phyloP scores from a whole-genome alignment of 2,113 vertebrate species.

The Pterocles orientalis region DNA sequence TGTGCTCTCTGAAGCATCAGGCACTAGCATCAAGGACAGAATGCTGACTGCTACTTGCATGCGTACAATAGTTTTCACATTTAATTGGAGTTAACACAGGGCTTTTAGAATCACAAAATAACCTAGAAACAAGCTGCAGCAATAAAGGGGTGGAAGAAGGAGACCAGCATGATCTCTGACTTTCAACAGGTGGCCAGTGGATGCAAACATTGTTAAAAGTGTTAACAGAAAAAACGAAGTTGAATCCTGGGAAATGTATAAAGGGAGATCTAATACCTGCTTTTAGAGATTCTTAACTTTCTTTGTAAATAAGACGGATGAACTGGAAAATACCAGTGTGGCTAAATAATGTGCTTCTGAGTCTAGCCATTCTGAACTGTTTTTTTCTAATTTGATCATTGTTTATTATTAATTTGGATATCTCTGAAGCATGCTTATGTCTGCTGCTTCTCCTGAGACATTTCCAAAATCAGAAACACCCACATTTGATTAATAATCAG shows the following conservation, averaged over 20 bases:
- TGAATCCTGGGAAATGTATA: neutral
- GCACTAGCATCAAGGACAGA: neutral
- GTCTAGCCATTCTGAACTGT: neutral
- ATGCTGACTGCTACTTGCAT: accelerated
- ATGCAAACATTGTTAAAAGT: neutral
- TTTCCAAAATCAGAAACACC: neutral
- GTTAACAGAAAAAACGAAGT: neutral
- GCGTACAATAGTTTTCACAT: neutral
- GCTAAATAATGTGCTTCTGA: neutral
- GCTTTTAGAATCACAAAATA: neutral
- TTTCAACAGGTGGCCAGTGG: neutral
- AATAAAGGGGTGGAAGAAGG: neutral
- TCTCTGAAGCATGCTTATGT: neutral
- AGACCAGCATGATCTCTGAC: accelerated
- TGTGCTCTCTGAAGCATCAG: neutral
- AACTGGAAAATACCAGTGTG: neutral
- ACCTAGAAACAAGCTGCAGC: neutral
- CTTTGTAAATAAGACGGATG: neutral
- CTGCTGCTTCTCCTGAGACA: neutral
- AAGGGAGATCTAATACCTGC: neutral
- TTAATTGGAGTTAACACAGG: neutral
- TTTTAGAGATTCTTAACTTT: neutral
- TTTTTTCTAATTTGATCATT: neutral
- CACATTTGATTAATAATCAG: neutral
- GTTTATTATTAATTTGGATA: neutral